A percentile compares a stretch with the other conserved stretches of the same genome.
Evolutionary conservation across 2,797 vertebrate species (phyloP).

Genomic region (Poecilia picta): DNA sequence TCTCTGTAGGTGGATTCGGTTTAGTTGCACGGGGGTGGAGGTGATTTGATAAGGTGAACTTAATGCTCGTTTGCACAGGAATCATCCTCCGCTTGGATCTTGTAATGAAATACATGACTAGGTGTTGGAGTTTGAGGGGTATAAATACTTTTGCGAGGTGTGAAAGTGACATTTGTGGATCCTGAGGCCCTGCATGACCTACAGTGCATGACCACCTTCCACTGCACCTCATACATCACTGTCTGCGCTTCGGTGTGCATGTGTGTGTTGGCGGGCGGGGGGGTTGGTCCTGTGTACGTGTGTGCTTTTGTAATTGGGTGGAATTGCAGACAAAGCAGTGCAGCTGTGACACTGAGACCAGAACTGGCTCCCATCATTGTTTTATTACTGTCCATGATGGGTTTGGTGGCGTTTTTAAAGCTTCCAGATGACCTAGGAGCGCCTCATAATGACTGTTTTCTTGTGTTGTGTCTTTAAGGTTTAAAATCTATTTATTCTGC

Average conservation of each 20-base stretch:
- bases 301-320: constrained; percentile 52
- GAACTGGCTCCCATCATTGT: constrained; percentile 26
- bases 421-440: background rate
- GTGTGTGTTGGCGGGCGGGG: background rate
- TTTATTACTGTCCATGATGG: background rate
- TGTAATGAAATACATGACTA: background rate
- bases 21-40: background rate
- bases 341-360: constrained; percentile 57
- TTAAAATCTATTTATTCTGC: background rate
- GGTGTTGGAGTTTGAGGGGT: background rate
- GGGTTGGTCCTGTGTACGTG: constrained; percentile 44
- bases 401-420: background rate
- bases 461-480: background rate
- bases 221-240: constrained; percentile 66
- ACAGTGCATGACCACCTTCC: constrained; percentile 58
- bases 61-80: background rate
- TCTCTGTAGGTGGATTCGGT: background rate
- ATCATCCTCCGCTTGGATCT: background rate
- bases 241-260: constrained; percentile 20
- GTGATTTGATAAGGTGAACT: background rate
- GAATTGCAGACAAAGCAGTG: constrained; percentile 69
- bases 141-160: background rate
- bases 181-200: constrained; percentile 58
- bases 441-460: background rate
- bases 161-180: constrained; percentile 8